A percentile compares a stretch with the other conserved stretches of the same genome.
Evolutionary conservation across 2,113 vertebrate genomes (phyloP).

Genomic region (Tenrec ecaudatus): DNA sequence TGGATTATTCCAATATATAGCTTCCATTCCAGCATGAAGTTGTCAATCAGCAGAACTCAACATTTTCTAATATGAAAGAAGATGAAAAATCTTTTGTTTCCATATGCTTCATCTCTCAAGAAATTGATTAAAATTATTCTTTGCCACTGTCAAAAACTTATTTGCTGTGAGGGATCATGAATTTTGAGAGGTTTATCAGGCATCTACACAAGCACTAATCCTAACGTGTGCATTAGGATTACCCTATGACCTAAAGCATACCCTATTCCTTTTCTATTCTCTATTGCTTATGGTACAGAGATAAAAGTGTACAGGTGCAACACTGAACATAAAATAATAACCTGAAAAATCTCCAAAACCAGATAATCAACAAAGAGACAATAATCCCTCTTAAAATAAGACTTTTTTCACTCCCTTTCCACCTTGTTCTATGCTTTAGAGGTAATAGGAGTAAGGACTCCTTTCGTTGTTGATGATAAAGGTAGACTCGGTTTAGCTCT

Average conservation of each 20-base stretch:
- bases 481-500: constrained; percentile 14
- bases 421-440: neutral
- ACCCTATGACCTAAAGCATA: neutral
- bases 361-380: neutral
- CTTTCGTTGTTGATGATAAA: constrained; percentile 58
- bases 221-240: neutral
- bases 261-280: neutral
- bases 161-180: constrained; percentile 2
- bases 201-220: neutral
- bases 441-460: neutral
- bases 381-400: neutral
- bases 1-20: neutral
- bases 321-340: constrained; percentile 21
- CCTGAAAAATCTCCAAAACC: constrained; percentile 8
- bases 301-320: neutral
- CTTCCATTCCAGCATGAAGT: neutral
- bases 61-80: neutral
- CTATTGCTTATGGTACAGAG: constrained; percentile 6
- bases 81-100: constrained; percentile 1
- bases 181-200: constrained; percentile 33
- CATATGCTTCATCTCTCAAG: neutral
- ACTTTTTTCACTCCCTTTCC: neutral
- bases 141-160: constrained; percentile 4
- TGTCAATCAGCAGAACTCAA: neutral
- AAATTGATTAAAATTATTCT: constrained; percentile 42